Percentiles rank a stretch among this genome's conserved stretches.
phyloP scores from a whole-genome alignment of 2,113 vertebrate genomes.

The Hystrix brachyura region DNA sequence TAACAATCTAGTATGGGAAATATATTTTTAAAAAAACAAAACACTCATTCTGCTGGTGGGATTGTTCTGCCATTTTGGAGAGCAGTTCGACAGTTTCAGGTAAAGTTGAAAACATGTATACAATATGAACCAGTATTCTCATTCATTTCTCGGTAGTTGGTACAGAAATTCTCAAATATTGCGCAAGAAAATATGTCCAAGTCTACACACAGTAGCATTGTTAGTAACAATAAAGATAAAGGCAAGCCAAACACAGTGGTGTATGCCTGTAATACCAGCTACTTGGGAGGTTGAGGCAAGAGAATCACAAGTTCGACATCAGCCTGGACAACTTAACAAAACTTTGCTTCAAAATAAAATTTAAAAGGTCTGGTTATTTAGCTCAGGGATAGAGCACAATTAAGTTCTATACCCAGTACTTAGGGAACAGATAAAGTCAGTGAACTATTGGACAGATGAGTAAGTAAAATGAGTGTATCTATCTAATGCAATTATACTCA shows the following conservation, averaged over 20 bases:
- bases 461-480: neutral
- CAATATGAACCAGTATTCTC: neutral
- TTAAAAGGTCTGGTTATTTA: neutral
- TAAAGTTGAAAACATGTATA: neutral
- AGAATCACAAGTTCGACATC: neutral
- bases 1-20: no score
- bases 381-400: neutral
- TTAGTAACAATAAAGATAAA: neutral
- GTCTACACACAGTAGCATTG: neutral
- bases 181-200: neutral
- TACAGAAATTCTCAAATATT: conserved; percentile 20
- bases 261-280: neutral
- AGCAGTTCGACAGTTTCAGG: neutral
- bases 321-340: neutral
- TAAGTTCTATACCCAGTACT: neutral
- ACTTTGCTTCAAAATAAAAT: neutral
- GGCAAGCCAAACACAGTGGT: no score
- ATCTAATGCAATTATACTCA: neutral
- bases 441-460: neutral
- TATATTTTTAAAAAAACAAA: neutral
- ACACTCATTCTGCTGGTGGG: neutral
- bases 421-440: neutral
- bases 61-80: neutral
- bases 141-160: neutral
- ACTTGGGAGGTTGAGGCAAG: neutral